phyloP scores from a whole-genome alignment of 2,113 vertebrate species.

The Hiodon alosoides region DNA sequence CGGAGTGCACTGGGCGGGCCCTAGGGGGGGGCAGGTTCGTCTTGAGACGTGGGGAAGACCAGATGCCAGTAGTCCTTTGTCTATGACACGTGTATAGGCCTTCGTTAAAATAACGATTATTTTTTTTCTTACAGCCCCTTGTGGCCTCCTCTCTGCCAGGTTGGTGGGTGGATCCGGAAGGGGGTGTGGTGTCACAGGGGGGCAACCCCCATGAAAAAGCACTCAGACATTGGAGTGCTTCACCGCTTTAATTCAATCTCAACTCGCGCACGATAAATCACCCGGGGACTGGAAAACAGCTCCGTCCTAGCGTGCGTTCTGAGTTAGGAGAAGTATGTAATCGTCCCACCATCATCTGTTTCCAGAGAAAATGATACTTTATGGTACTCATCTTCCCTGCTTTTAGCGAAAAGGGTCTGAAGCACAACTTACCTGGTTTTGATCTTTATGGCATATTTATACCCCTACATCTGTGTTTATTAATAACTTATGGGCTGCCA shows the following conservation, averaged over 20 bases:
- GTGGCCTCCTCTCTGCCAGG: no score
- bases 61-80: no score
- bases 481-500: slow-evolving; percentile 17
- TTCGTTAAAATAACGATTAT: no score
- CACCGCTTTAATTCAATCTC: not conserved
- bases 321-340: not conserved
- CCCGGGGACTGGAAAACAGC: not conserved
- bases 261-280: not conserved
- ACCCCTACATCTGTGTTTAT: slow-evolving; percentile 8
- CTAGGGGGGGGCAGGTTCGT: no score
- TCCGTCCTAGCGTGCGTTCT: not conserved
- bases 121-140: no score
- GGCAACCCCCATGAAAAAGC: no score
- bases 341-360: not conserved
- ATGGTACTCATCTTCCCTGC: not conserved
- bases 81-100: no score
- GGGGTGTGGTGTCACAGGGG: no score
- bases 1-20: no score
- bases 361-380: not conserved
- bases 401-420: not conserved
- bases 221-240: not conserved
- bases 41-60: no score
- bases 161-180: no score
- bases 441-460: not conserved
- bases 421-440: slow-evolving; percentile 1